phyloP scores from a whole-genome alignment of 2,888 invertebrate genomes.

The Synergus laeviventris region DNA sequence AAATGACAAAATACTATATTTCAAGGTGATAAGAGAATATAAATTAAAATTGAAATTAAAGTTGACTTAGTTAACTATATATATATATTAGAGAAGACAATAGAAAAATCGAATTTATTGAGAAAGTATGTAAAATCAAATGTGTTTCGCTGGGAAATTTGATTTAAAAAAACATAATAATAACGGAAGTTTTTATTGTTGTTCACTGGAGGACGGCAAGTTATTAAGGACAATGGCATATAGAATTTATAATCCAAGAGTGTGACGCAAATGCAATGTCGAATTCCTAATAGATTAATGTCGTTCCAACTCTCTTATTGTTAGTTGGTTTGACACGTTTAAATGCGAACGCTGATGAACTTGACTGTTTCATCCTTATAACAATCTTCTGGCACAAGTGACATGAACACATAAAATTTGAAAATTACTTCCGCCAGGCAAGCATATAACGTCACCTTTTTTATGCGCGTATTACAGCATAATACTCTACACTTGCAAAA shows the following conservation, averaged over 20 bases:
- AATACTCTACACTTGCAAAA: background rate
- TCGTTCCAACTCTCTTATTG: background rate
- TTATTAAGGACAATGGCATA: conserved; percentile 16
- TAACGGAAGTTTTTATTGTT: conserved; percentile 13
- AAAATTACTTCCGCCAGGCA: conserved; percentile 20
- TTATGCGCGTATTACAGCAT: background rate
- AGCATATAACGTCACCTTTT: background rate
- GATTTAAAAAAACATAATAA: too few species aligned
- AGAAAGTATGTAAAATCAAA: background rate
- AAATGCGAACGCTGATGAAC: conserved; percentile 23
- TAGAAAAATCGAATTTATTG: background rate
- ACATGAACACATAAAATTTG: conserved; percentile 6
- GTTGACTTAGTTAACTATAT: too few species aligned
- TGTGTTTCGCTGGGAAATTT: background rate
- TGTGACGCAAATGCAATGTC: conserved; percentile 15
- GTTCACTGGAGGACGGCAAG: background rate
- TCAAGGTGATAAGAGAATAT: background rate
- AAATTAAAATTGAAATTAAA: background rate
- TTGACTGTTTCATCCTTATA: conserved; percentile 14
- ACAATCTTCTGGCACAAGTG: background rate
- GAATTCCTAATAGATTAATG: conserved; percentile 26
- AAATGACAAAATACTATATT: background rate
- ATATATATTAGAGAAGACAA: background rate
- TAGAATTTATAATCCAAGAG: conserved; percentile 26
- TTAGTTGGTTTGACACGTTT: conserved; percentile 26